Evolutionary conservation across 1,140 invertebrate species (phyloP), one percentile per base, ranked within the genome.

Genomic region (Drosophila subpulchrella): DNA sequence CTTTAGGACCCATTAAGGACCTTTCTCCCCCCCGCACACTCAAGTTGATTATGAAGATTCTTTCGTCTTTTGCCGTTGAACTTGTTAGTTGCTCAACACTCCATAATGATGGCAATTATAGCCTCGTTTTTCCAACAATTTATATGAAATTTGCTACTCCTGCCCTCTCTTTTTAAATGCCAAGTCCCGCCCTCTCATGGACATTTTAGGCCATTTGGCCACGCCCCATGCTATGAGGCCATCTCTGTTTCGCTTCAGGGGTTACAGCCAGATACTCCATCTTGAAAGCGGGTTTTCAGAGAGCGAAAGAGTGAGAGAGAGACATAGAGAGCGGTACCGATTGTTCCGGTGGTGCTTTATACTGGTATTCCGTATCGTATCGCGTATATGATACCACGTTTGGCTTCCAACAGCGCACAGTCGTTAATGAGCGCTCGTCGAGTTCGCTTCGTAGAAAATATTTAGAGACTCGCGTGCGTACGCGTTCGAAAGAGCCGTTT

Each of bases 81-180:
- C 84, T 89, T 88, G 76, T 70, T 57, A 77, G 75, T 72, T 70
- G 70, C 83, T 88, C 83, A 86, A 91, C 90, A 91, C 90, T 91
- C 90, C 90, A 90, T 91, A 91, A 91, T 91, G 90, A 91, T 86
- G 83, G 86, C 88, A 91, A 91, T 91, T 91, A 91, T 91, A 88
- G 83, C 90, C 68, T 91, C 90, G 90, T 91, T 91, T 91, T 91
- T 88, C 90, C 86, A 91, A 91, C 84, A 89, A 89, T 89, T 89
- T 89, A 89, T 89, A 84, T 89, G 77, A 88, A 84, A 89, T 89
- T 89, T 89, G 54, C 50, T 46, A 61, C 73, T 34, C 27, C 55
- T 27, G 3, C 32, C 30, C 48, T 11, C 50, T 38, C 63, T 48
- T 30, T 47, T 7, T 32, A 32, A 30, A 0, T 0, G 12, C 42